phyloP scores from a whole-genome alignment of 2,113 vertebrate genomes.

The Ophiodon elongatus region DNA sequence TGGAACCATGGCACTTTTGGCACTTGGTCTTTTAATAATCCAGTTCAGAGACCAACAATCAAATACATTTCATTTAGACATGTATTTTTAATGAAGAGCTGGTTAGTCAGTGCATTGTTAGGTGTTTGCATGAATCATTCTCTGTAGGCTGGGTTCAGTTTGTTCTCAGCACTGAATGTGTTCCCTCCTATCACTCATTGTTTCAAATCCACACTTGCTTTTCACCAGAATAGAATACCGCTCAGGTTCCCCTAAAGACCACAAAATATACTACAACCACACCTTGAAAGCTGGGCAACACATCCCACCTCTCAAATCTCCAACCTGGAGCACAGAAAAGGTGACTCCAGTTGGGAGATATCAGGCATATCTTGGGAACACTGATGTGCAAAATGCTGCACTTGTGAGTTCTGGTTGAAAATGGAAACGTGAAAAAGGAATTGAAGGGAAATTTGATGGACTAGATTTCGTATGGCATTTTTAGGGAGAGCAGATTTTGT shows the following conservation, averaged over 20 bases:
- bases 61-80: neutral
- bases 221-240: neutral
- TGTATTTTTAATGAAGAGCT: slow-evolving; percentile 7
- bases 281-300: no score
- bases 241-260: neutral
- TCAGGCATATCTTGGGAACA: neutral
- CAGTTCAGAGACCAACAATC: neutral
- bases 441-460: neutral
- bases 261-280: neutral
- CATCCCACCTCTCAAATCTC: neutral
- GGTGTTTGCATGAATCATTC: slow-evolving; percentile 22
- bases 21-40: neutral
- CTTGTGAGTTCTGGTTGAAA: neutral
- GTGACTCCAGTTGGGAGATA: neutral
- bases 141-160: slow-evolving; percentile 19
- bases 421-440: neutral
- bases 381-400: neutral
- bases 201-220: slow-evolving; percentile 3
- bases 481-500: neutral
- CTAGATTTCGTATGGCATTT: neutral
- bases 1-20: neutral
- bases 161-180: slow-evolving; percentile 16
- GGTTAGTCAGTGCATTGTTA: slow-evolving; percentile 5
- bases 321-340: neutral
- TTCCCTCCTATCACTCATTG: neutral